Conservation (phyloP, 2,888 invertebrate genomes). For the Saturnia pavonia region DNA sequence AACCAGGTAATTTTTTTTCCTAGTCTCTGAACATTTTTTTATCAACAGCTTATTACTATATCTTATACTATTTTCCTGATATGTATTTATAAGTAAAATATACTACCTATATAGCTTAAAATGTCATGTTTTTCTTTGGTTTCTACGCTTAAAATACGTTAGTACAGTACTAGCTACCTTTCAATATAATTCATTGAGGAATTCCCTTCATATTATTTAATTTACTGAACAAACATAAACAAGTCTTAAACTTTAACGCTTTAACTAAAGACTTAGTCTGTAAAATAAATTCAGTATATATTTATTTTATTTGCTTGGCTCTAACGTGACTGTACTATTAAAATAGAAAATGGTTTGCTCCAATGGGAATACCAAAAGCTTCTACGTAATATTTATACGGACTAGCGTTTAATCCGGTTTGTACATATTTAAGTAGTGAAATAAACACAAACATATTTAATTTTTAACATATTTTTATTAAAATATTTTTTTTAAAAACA, state of each 20-base stretch:
- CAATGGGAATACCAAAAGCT: background rate
- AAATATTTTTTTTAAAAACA: background rate
- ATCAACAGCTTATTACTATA: too few relatives aligned
- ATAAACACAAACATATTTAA: background rate
- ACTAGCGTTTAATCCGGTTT: background rate
- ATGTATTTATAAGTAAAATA: too few relatives aligned
- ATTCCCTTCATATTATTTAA: background rate
- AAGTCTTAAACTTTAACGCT: background rate
- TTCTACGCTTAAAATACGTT: background rate
- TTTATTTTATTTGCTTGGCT: constrained; percentile 3
- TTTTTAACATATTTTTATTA: background rate
- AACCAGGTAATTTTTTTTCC: too few relatives aligned
- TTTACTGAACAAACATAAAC: background rate
- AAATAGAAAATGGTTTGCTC: constrained; percentile 5
- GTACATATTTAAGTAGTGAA: background rate
- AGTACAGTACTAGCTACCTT: background rate
- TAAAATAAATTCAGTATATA: background rate
- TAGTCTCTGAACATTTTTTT: too few relatives aligned
- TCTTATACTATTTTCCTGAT: too few relatives aligned
- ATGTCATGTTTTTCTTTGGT: background rate
- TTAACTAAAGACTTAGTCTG: background rate
- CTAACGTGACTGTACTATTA: constrained; percentile 7
- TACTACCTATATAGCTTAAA: too few relatives aligned
- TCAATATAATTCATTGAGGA: background rate
- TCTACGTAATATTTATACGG: background rate